These are phyloP conservation scores for Eristalis pertinax DNA, from an alignment of 2,888 invertebrate genomes.

Conservation along the genomic window DNA sequence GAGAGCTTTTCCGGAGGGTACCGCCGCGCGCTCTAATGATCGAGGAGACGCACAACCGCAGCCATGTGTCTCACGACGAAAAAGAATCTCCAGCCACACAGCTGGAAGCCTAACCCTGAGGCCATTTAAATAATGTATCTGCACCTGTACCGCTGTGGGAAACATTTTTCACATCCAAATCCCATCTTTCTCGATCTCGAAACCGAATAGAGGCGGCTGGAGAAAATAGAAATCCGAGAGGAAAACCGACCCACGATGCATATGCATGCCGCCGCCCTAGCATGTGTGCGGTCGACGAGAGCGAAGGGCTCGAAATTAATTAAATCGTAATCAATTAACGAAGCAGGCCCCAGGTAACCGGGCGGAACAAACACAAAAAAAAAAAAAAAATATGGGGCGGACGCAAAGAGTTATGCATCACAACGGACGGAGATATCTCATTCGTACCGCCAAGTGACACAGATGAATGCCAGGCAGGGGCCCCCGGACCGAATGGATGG, in stretches of 20 bases:
- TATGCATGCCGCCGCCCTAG: background rate
- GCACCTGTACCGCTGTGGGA: slow-evolving; percentile 57
- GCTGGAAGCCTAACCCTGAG: slow-evolving; percentile 59
- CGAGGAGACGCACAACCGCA: slow-evolving; percentile 16
- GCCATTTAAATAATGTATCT: slow-evolving; percentile 59
- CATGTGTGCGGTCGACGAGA: slow-evolving; percentile 61
- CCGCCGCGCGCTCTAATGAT: slow-evolving; percentile 11
- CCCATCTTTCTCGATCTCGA: background rate
- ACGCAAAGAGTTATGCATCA: background rate
- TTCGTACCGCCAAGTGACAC: slow-evolving; percentile 47
- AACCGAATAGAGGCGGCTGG: background rate
- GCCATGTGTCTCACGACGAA: slow-evolving; percentile 36
- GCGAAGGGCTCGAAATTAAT: slow-evolving; percentile 53
- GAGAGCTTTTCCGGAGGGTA: slow-evolving; percentile 33
- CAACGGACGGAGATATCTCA: slow-evolving; percentile 15
- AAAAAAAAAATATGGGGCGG: background rate
- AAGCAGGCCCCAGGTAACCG: slow-evolving; percentile 42
- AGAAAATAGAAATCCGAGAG: slow-evolving; percentile 45
- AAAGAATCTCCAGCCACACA: slow-evolving; percentile 16
- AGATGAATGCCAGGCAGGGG: slow-evolving; percentile 34
- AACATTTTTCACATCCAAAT: slow-evolving; percentile 45
- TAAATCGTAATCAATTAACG: slow-evolving; percentile 69
- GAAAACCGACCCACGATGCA: slow-evolving; percentile 24
- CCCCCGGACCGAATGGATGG: background rate
- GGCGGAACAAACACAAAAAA: too few species aligned